Evolutionary conservation across 2,113 vertebrate genomes (phyloP), one percentile per base, ranked within the genome.

Genomic region (Zosterops pallidus): DNA sequence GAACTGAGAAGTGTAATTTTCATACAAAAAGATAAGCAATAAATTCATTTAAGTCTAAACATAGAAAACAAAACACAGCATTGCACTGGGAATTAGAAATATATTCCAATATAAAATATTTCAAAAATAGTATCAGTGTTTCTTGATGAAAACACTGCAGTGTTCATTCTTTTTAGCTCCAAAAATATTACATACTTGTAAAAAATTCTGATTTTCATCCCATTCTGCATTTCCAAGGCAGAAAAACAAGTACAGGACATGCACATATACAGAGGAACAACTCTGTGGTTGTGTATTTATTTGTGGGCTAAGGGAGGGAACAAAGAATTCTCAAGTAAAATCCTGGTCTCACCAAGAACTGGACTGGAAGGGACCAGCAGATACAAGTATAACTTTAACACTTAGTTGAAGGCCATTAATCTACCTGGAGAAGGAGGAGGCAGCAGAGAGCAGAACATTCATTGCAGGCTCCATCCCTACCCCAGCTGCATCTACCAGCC

Each of bases 11-110:
- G 37, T 64, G 65, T 72, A 53, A 76, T 77, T 46, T 83, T 86
- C 33, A 81, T 92, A 89, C 39, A 95, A 93, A 90, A 92, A 95
- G 91, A 92, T 41, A 44, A 83, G 80, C 68, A 74, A 70, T 44
- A 75, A 74, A 92, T 77, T 90, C 68, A 77, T 29, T 75, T 44
- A 46, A 89, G 47, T 31, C 52, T 86, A 89, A 76, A 83, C 16
- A 39, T 41, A 20, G 79, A 83, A 91, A 94, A 91, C 5, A 8
- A 81, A 88, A 92, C 57, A 75, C 74, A 94, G 59, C 79, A 91
- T 90, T 92, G 82, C 82, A 88, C 85, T 90, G 63, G 56, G 47
- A 93, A 94, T 89, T 31, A 74, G 84, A 77, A 95, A 74, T 60
- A 72, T 14, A 86, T 56, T 96, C 33, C 1, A 3, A 81, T 70